Conservation (phyloP, 2,888 invertebrate species). For the Clitarchus hookeri region DNA sequence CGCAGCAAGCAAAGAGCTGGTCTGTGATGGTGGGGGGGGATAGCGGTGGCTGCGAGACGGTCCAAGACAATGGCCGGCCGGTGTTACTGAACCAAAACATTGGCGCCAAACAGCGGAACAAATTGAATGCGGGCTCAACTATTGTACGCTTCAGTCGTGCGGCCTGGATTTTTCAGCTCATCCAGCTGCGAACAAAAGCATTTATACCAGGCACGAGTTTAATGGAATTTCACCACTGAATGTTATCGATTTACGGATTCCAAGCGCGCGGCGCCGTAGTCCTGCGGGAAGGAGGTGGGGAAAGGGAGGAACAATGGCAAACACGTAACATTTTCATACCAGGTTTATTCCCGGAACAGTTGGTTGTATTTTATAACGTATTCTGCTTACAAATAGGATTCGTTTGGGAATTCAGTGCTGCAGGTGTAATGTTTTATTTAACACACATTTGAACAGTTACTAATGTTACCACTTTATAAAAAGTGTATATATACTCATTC, state of each 20-base stretch:
- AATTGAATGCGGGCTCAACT: slow-evolving; percentile 2
- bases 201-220: slow-evolving; percentile 7
- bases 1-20: background rate
- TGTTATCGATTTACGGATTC: background rate
- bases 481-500: too few species aligned
- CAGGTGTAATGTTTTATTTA: background rate
- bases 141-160: slow-evolving; percentile 8
- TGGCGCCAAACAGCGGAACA: background rate
- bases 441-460: background rate
- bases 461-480: too few species aligned
- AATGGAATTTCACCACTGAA: slow-evolving; percentile 14
- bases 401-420: background rate
- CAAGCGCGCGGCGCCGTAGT: background rate
- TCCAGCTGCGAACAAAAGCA: slow-evolving; percentile 14
- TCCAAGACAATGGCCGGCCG: background rate
- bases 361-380: background rate
- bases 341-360: slow-evolving; percentile 2
- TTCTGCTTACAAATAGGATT: background rate
- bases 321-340: slow-evolving; percentile 10
- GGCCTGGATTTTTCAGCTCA: slow-evolving; percentile 3
- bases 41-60: background rate
- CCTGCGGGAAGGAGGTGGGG: background rate
- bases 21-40: background rate
- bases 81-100: background rate
- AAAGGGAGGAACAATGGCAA: background rate